Conservation (phyloP, 1,140 invertebrate genomes). For the Drosophila nikananu region DNA sequence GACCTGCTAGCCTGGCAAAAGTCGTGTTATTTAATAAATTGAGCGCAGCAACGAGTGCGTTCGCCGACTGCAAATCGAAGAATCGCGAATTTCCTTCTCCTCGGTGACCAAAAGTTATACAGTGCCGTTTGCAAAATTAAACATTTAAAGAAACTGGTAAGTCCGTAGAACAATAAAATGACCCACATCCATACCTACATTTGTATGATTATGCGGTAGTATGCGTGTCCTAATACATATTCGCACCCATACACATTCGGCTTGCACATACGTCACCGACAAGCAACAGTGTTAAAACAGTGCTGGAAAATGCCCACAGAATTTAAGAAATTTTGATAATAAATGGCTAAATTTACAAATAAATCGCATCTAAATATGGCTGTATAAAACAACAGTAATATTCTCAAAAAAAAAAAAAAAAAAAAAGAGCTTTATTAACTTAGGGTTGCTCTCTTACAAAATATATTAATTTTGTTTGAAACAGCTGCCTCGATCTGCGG, state of each 20-base stretch:
- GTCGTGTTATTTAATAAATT: conserved; percentile 75
- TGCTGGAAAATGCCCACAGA: conserved; percentile 20
- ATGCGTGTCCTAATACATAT: conserved; percentile 14
- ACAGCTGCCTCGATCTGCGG: background rate
- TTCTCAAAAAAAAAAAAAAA: too few relatives aligned
- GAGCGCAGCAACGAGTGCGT: conserved; percentile 49
- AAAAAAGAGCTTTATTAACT: too few relatives aligned
- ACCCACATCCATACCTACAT: conserved; percentile 48
- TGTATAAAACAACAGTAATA: background rate
- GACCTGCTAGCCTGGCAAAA: conserved; percentile 18
- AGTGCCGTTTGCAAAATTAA: conserved; percentile 44
- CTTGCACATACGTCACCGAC: conserved; percentile 41
- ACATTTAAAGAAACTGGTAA: conserved; percentile 32
- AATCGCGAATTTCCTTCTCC: background rate
- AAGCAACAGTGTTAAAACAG: conserved; percentile 33
- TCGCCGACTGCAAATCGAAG: background rate
- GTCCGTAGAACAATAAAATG: conserved; percentile 54
- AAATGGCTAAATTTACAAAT: background rate
- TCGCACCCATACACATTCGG: conserved; percentile 28
- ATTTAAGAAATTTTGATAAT: background rate
- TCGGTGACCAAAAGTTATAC: background rate
- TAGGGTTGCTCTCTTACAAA: too few relatives aligned
- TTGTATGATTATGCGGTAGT: conserved; percentile 13
- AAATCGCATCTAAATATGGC: background rate
- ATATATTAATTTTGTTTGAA: too few relatives aligned